Evolutionary conservation across 2,888 invertebrate genomes (phyloP), one percentile per base, ranked within the genome.

Genomic region (Caenorhabditis sp.): DNA sequence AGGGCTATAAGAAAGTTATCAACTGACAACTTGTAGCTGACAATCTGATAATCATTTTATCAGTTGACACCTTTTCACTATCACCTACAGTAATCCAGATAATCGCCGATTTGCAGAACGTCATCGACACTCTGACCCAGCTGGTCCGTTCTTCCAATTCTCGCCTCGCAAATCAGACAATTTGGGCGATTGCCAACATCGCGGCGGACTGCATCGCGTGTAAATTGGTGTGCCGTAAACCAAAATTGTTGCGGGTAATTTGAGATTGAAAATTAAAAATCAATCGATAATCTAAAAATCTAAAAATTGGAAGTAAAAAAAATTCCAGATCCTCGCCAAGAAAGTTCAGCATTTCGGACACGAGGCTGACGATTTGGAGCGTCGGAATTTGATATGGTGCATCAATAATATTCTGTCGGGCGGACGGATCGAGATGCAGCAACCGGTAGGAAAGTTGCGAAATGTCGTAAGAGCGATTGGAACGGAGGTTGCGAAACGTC

Each of bases 111-210:
- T 26, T 69, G 18, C 70, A 76, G 68, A 71, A 68, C 26, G 50
- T 40, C 37, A 61, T 82, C 26, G 71, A 72, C 26, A 68, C 58
- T 18, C 61, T 82, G 20, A 67, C 60, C n/a, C 61, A 82, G 44
- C 50, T 61, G 13, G 1, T 78, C 15, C 62, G 64, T n/a, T 77
- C 77, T n/a, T 26, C 60, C 4, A 56, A 67, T 56, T 13, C 22
- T n/a, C 69, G 68, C 13, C 65, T 82, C 18, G n/a, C 68, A 1
- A 62, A 64, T 58, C 82, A 82, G 40, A 65, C 76, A 8, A 47
- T 82, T 24, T 85, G 85, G 85, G 83, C 80, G 3, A 47, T 85
- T 15, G 80, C 80, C 9, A 85, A 85, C 40, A 84, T 85, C 22
- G 69, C 85, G 0, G 85, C 85, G 6, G 85, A 85, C 51, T 85